Evolutionary conservation across 2,888 invertebrate genomes (phyloP).

Genomic region (Malacosoma neustria): DNA sequence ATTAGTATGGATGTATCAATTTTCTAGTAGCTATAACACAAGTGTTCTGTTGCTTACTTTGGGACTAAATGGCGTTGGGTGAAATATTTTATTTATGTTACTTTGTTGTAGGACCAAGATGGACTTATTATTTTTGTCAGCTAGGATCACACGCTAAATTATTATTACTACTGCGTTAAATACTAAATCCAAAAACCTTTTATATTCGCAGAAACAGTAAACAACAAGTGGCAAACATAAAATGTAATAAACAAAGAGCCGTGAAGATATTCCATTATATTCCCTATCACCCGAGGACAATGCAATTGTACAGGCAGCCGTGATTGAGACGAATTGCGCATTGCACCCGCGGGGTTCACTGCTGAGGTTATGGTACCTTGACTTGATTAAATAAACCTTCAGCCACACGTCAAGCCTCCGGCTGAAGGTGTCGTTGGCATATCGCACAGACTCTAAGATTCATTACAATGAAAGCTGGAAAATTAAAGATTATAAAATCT

Average conservation of each 20-base stretch:
- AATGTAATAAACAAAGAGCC: constrained; percentile 42
- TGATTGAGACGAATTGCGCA: constrained; percentile 62
- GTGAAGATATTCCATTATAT: constrained; percentile 64
- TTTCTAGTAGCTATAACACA: no score
- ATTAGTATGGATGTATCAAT: no score
- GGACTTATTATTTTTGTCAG: no score
- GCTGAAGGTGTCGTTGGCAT: constrained; percentile 45
- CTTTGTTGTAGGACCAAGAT: no score
- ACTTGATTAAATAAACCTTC: constrained; percentile 73
- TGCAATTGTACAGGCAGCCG: constrained; percentile 57
- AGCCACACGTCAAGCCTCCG: constrained; percentile 52
- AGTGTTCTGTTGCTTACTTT: no score
- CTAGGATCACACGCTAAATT: no score
- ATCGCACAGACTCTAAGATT: constrained; percentile 40
- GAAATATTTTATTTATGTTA: no score
- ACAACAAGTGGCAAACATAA: constrained; percentile 36
- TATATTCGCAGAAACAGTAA: constrained; percentile 26
- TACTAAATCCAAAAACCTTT: no score
- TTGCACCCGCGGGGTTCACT: constrained; percentile 29
- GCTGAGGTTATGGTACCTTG: constrained; percentile 29
- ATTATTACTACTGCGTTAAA: no score
- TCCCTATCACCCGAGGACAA: constrained; percentile 59
- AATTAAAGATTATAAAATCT: no score
- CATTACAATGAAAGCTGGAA: no score
- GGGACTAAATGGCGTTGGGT: no score